Base-by-base conservation (phyloP, 2,888 invertebrate species). In the Himalopsyche kuldschensis region DNA sequence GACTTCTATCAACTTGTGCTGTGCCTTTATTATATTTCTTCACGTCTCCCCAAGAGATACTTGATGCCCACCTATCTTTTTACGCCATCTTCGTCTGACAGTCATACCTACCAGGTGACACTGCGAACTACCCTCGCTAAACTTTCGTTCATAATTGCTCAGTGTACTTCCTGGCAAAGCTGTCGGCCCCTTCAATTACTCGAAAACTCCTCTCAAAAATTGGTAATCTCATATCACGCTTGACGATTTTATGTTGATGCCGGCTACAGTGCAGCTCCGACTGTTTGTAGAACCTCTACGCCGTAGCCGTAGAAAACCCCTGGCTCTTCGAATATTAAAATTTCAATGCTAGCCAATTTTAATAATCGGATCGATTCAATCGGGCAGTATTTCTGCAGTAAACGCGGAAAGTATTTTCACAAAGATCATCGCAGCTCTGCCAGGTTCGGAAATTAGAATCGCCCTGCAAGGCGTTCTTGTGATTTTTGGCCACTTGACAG, bases 201-300 rank as follows among this genome's bases (percentile, higher is more conserved):
- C 75, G 78, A 41, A 17, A 17, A 48, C 75, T 75, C 75, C 48
- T 75, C 46, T 31, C 84, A 84, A 84, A 84, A 84, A 84, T 84
- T 79, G 79, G 75, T 79, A 79, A 84, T 84, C 80, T 79, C 81
- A 82, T 82, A 84, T 84, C 84, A 80, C 84, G 82, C 82, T 84
- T 27, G 47, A 80, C 80, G 84, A 78, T 84, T 84, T 84, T 75
- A 84, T 84, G 84, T 76, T 80, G 82, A 84, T 82, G 77, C 47
- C 63, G 77, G 75, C 32, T 47, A 20, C 24, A 77, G 11, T 75
- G 75, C 32, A 75, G 30, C 20, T 75, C 8, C 24, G 3, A 17
- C 75, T 75, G 75, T 32, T 17, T 31, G 31, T 75, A 55, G 10
- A n/a, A 20, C 24, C 55, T n/a, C 55, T 55, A 10, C 0, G 55